Evolutionary conservation across 1,140 invertebrate species (phyloP).

Genomic region (Lepidurus apus): DNA sequence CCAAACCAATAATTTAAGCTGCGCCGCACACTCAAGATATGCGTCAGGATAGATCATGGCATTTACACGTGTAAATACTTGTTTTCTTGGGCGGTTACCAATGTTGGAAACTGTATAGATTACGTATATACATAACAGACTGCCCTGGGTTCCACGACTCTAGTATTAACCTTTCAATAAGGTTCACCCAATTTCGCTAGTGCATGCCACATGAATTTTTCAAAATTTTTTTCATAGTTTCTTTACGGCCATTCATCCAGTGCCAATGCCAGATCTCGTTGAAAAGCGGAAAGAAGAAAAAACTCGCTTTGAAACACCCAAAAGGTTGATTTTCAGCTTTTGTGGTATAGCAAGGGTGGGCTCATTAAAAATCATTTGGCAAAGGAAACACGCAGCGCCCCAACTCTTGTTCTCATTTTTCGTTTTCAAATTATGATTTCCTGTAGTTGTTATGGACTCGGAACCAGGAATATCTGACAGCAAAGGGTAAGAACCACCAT

Average conservation of each 20-base stretch:
- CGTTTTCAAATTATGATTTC: neutral
- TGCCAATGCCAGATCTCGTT: neutral
- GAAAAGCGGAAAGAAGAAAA: neutral
- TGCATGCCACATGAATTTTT: neutral
- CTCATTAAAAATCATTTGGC: slow-evolving; percentile 22
- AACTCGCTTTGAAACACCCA: neutral
- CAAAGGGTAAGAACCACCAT: no score
- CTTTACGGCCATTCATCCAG: neutral
- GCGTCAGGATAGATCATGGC: neutral
- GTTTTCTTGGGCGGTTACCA: neutral
- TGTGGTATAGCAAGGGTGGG: neutral
- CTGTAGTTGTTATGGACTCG: neutral
- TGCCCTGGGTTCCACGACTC: neutral
- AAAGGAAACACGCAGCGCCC: neutral
- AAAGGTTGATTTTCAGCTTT: neutral
- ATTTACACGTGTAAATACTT: slow-evolving; percentile 22
- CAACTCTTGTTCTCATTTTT: neutral
- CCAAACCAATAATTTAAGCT: neutral
- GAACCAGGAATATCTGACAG: no score
- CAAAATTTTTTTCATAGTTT: neutral
- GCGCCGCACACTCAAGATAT: neutral
- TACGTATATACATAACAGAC: slow-evolving; percentile 14
- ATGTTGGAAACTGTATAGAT: slow-evolving; percentile 2
- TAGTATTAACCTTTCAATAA: neutral
- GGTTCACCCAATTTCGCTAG: neutral